Evolutionary conservation across 2,113 vertebrate genomes (phyloP), one percentile per base, ranked within the genome.

Genomic region (Eulemur macaco): DNA sequence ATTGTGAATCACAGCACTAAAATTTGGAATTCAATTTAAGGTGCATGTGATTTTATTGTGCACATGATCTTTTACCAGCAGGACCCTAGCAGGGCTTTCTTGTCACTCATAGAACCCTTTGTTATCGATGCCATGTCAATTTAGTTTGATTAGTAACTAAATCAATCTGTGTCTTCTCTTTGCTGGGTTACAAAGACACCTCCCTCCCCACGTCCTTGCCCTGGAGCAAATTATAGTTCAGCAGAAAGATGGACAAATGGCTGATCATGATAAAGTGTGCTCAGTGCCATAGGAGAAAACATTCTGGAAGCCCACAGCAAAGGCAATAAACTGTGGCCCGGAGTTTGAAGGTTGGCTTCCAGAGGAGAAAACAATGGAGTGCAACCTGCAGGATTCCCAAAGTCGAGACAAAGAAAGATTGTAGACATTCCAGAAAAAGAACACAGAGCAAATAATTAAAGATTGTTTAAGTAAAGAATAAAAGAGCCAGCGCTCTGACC

Each of bases 181-280:
- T 69, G 25, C 71, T 71, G 21, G 34, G 4, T 80, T 84, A 64
- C 23, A 66, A 64, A 64, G 34, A 82, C 37, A 27, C 10, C 58
- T 6, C 21, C 60, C 10, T 5, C 6, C 13, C 11, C 17, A 3
- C 21, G n/a, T 60, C 60, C 1, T 14, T 63, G 25, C 21, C 6
- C 52, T n/a, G n/a, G 34, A 42, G 31, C 31, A 27, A 74, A 80
- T 81, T 25, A 42, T 31, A 63, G 23, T 39, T 83, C 50, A 31
- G 54, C 54, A 78, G 76, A 63, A 76, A 45, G 52, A 14, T 13
- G 20, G 39, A 58, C 3, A 31, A 14, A 34, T 3, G n/a, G 66
- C 18, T 31, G 37, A 34, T 4, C 6, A 6, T 17, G 12, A 12
- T 21, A 8, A 1, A 12, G 23, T 34, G 6, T 52, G 17, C 1